Evolutionary conservation across 2,888 invertebrate genomes (phyloP).

Genomic region (Dendrolimus pini): DNA sequence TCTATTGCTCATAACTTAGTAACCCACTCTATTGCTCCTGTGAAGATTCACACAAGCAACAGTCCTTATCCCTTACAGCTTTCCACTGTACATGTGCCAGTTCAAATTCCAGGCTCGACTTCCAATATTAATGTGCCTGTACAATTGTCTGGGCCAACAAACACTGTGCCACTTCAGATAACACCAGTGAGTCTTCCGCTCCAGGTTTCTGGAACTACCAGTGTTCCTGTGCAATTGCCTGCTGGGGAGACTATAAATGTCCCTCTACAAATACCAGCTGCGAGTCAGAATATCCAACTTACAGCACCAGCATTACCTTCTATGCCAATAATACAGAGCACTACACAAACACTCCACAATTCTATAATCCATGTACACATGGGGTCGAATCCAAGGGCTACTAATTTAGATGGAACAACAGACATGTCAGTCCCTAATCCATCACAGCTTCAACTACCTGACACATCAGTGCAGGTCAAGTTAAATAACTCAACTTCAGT

Average conservation of each 20-base stretch:
- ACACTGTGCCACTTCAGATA: constrained; percentile 56
- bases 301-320: constrained; percentile 48
- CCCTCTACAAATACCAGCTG: constrained; percentile 55
- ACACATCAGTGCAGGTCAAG: constrained; percentile 52
- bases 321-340: constrained; percentile 59
- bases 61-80: constrained; percentile 60
- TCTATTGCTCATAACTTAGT: constrained; percentile 62
- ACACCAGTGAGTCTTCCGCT: constrained; percentile 62
- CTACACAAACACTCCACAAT: constrained; percentile 51
- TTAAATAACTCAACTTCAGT: constrained; percentile 45
- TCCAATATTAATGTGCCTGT: constrained; percentile 68
- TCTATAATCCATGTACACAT: constrained; percentile 68
- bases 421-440: constrained; percentile 53
- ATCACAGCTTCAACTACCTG: constrained; percentile 49
- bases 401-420: constrained; percentile 47
- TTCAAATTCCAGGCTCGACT: constrained; percentile 64
- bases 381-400: constrained; percentile 50
- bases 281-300: constrained; percentile 55
- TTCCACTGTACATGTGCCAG: constrained; percentile 67
- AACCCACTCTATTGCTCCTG: constrained; percentile 63
- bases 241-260: constrained; percentile 67
- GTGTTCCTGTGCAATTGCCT: constrained; percentile 59
- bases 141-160: constrained; percentile 56
- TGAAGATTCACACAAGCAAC: constrained; percentile 60
- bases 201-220: constrained; percentile 59